Base-by-base conservation (phyloP, 2,888 invertebrate genomes). In the Limenitis camilla region DNA sequence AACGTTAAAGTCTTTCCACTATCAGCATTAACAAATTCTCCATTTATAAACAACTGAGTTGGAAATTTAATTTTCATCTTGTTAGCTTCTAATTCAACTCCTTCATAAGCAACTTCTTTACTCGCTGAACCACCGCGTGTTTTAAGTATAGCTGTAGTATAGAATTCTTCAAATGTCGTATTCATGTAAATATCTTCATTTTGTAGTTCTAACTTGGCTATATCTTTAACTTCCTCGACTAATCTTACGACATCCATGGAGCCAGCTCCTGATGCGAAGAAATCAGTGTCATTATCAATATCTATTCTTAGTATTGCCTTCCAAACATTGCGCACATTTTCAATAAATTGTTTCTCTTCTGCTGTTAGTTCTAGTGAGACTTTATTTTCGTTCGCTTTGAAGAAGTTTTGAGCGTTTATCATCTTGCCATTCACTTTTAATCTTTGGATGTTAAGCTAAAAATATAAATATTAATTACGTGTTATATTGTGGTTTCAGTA, bases 171-270 rank as follows among this genome's bases (percentile, higher is more conserved):
- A 69, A 98, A 97, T 0, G 92, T 91, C 0, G 98, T 95, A 6
- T 95, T 93, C 95, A 98, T 95, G 74, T 96, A 98, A 0, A 98
- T 93, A 63, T 96, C 94, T 68, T 96, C 96, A 70, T 96, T 96
- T 69, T 94, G 93, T 7, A 99, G 72, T 45, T 92, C 91, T 0
- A 97, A 79, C 58, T 91, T 90, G 6, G 94, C 90, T 33, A 92
- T 85, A 58, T 96, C 96, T 72, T 95, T 96, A 0, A 97, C 90
- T 84, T 98, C 98, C 80, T 98, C 98, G 0, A 98, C 93, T 46
- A 98, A 75, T 65, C 96, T 89, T 0, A 98, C 97, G 2, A 98
- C 97, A 76, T 99, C 98, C 96, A 99, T 98, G 6, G 98, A 98
- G 0, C 96, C 96, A n/a, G 96, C 98, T 8, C 98, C 98, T n/a